Conservation (phyloP, 2,113 vertebrate genomes). For the Erythrocercus mccallii region DNA sequence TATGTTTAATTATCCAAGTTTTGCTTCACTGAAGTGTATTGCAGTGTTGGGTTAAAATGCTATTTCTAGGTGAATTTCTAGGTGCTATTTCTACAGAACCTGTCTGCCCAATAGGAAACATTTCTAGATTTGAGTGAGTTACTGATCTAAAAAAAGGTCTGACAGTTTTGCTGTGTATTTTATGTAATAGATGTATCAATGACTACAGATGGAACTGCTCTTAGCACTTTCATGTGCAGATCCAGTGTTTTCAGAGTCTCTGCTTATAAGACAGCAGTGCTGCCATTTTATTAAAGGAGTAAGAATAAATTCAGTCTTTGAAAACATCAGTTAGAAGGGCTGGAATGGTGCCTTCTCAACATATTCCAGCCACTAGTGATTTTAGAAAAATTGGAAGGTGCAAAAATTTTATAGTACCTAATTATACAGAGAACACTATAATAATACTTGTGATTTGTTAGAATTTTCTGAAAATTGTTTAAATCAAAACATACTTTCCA, state of each 20-base stretch:
- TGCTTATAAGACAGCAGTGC: rapidly evolving
- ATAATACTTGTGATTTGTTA: background rate
- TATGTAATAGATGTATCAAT: background rate
- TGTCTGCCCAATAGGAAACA: background rate
- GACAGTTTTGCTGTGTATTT: background rate
- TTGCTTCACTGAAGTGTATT: background rate
- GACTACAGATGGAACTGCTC: background rate
- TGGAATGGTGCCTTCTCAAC: background rate
- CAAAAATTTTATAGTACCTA: background rate
- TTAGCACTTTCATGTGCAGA: background rate
- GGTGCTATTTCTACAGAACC: no score
- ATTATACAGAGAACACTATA: background rate
- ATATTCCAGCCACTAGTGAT: background rate
- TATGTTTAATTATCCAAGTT: background rate
- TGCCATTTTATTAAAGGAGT: background rate
- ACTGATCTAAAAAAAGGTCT: background rate
- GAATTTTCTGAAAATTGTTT: background rate
- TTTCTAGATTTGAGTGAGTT: background rate
- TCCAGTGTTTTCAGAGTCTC: background rate
- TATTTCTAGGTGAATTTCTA: background rate
- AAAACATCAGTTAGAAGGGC: background rate
- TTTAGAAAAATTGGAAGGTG: background rate
- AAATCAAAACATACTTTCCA: background rate
- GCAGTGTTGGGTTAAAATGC: background rate
- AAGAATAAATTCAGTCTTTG: background rate